Base-by-base conservation (phyloP, 1,140 invertebrate species). In the Pectinophora gossypiella region DNA sequence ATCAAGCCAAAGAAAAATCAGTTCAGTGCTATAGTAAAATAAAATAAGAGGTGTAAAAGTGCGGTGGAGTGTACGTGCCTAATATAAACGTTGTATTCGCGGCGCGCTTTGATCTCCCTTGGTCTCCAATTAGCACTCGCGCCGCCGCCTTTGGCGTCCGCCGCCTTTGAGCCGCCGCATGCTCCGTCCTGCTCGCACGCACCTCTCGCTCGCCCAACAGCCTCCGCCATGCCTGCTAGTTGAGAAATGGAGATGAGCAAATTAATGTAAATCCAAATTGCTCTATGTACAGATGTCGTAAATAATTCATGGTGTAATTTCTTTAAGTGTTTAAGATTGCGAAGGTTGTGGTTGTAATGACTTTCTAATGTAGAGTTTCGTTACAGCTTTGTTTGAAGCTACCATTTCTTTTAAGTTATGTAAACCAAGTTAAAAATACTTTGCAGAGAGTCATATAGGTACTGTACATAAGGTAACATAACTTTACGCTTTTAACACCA, bases 31-130 rank as follows among this genome's bases (percentile, higher is more conserved):
- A n/a, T n/a, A n/a, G n/a, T n/a, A n/a, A n/a, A n/a, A n/a, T 3
- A 9, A 32, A 32, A 32, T 32, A 32, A 32, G n/a, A 32, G n/a
- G 2, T 32, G 27, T 32, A 32, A 32, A 40, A 18, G 18, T 63
- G 70, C 65, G 71, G 64, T 47, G 55, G 64, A 72, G 60, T 70
- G 66, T 78, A 76, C 73, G 76, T 77, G 74, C 72, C 77, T 83
- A 84, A 84, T 84, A 84, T 84, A 81, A 79, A 81, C 75, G 78
- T 79, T 71, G 78, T 61, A 64, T 64, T 56, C 62, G 64, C 76
- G 77, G 76, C 68, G 65, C 55, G 55, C 76, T 84, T 85, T 83
- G 80, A 84, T 67, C 63, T 67, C 55, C 61, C 61, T 64, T 69
- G 66, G 64, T 72, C 81, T 85, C 82, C 82, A 85, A 85, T 85